Evolutionary conservation across 1,140 invertebrate genomes (phyloP).

Genomic region (Drosophila erecta): DNA sequence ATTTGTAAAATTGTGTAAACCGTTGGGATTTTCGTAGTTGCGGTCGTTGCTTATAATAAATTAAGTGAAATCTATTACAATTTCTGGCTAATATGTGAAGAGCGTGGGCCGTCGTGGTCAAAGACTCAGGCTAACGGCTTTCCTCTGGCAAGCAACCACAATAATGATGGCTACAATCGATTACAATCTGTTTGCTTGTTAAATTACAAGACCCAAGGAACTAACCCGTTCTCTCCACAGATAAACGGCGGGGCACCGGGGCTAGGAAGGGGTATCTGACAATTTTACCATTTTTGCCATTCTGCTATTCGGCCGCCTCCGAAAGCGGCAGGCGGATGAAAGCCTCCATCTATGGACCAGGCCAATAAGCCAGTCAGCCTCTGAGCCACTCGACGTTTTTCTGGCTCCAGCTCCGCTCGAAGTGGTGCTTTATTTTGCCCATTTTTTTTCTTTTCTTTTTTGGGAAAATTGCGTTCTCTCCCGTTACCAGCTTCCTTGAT

Average conservation of each 20-base stretch:
- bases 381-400: conserved; percentile 30
- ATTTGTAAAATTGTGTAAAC: conserved; percentile 52
- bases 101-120: conserved; percentile 47
- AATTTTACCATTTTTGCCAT: conserved; percentile 69
- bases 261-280: conserved; percentile 26
- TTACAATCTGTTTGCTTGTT: conserved; percentile 81
- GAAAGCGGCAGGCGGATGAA: conserved; percentile 33
- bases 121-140: conserved; percentile 33
- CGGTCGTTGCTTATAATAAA: conserved; percentile 68
- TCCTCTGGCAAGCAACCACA: conserved; percentile 17
- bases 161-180: conserved; percentile 62
- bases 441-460: conserved; percentile 52
- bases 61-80: conserved; percentile 77
- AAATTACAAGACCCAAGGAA: conserved; percentile 71
- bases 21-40: conserved; percentile 24
- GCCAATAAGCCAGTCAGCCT: conserved; percentile 30
- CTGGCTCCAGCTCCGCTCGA: conserved; percentile 2
- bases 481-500: conserved; percentile 34
- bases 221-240: conserved; percentile 56
- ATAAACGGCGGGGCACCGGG: not conserved
- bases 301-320: conserved; percentile 40
- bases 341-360: conserved; percentile 45
- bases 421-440: conserved; percentile 30
- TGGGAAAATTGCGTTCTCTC: conserved; percentile 48
- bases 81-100: conserved; percentile 69